Conservation (phyloP, 2,113 vertebrate species). For the Embiotoca jacksoni region DNA sequence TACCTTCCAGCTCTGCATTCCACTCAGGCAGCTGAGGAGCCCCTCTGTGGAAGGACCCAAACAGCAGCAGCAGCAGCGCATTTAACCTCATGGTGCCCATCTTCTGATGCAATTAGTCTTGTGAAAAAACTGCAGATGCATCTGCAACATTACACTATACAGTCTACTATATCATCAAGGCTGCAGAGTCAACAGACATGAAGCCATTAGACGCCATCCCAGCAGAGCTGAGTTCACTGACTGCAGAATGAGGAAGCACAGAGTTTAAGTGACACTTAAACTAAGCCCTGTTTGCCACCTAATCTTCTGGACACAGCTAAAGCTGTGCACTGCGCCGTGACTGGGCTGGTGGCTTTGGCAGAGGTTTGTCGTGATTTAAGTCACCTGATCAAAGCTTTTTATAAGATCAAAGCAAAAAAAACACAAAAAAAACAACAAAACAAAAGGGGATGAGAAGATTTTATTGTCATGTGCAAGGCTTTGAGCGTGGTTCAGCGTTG, state of each 20-base stretch:
- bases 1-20: slow-evolving; percentile 70
- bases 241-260: slow-evolving; percentile 32
- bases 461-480: not conserved
- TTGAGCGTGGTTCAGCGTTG: not conserved
- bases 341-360: not conserved
- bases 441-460: not conserved
- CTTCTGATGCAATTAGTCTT: slow-evolving; percentile 28
- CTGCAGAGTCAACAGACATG: slow-evolving; percentile 24
- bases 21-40: slow-evolving; percentile 61
- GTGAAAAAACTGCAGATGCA: slow-evolving; percentile 2
- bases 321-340: slow-evolving; percentile 18
- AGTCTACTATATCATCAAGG: not conserved
- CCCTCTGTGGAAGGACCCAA: slow-evolving; percentile 56
- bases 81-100: slow-evolving; percentile 37
- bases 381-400: not conserved
- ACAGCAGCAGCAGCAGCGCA: slow-evolving; percentile 61
- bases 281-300: slow-evolving; percentile 67
- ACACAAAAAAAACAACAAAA: too few relatives aligned
- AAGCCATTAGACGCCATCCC: slow-evolving; percentile 17
- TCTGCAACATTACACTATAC: not conserved
- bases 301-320: slow-evolving; percentile 77
- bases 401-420: not conserved
- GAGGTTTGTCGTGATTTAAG: slow-evolving; percentile 22
- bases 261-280: slow-evolving; percentile 43
- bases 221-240: slow-evolving; percentile 7